Conservation (phyloP, 2,113 vertebrate genomes). For the Calyptommatus sinebrachiatus region DNA sequence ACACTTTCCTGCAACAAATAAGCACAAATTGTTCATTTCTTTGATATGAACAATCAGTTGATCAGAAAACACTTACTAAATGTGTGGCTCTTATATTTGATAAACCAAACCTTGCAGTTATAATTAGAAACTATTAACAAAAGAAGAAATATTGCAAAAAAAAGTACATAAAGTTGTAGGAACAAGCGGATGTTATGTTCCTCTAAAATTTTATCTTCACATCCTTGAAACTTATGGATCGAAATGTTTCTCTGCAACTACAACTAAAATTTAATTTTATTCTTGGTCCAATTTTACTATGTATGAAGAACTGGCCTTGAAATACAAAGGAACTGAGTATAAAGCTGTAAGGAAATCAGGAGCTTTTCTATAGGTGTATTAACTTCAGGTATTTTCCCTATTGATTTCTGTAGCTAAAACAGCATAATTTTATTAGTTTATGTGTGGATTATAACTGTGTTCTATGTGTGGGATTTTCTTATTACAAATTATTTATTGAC, state of each 20-base stretch:
- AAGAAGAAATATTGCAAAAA: not conserved
- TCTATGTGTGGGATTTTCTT: not conserved
- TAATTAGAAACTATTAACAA: slow-evolving; percentile 10
- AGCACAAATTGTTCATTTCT: slow-evolving; percentile 5
- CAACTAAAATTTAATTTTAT: not conserved
- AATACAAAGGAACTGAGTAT: not conserved
- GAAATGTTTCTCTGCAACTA: not conserved
- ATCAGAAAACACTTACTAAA: not conserved
- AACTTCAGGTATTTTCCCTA: not conserved
- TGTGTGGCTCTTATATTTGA: not conserved
- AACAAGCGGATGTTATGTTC: not conserved
- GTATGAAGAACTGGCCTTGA: not conserved
- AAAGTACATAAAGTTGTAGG: not conserved
- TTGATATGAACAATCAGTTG: not conserved
- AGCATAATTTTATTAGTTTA: not conserved
- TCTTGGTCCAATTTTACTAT: not conserved
- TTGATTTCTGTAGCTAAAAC: not conserved
- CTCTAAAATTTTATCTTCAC: not conserved
- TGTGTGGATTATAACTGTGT: not conserved
- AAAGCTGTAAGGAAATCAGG: not conserved
- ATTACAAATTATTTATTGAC: slow-evolving; percentile 28
- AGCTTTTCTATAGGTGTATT: not conserved
- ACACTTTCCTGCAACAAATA: not conserved
- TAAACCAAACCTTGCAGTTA: not conserved
- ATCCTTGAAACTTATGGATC: not conserved